phyloP scores from a whole-genome alignment of 2,113 vertebrate genomes.

The Symphodus melops region DNA sequence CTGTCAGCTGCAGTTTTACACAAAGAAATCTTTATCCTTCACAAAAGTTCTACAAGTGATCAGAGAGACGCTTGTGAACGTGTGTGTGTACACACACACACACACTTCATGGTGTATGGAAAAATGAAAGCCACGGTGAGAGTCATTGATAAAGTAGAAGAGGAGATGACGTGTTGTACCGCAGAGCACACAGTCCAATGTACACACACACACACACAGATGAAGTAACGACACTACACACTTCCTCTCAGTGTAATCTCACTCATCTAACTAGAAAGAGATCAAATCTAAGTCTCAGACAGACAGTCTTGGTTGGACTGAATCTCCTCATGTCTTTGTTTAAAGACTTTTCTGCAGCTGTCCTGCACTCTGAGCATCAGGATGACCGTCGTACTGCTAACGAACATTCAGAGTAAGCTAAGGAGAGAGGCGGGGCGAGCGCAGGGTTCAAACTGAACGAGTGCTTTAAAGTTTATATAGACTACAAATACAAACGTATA shows the following conservation, averaged over 20 bases:
- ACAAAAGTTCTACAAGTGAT: conserved; percentile 22
- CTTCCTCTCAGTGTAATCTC: conserved; percentile 6
- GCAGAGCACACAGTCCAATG: not conserved
- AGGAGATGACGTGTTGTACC: conserved; percentile 7
- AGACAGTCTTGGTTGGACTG: too few species aligned
- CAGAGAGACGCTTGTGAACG: conserved; percentile 12
- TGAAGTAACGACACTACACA: not conserved
- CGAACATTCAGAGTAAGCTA: too few species aligned
- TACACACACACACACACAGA: conserved; percentile 8
- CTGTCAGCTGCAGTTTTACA: conserved; percentile 34
- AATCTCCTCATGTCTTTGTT: too few species aligned
- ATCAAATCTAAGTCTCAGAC: not conserved
- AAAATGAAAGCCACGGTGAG: conserved; percentile 1
- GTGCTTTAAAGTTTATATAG: too few species aligned
- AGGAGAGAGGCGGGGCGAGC: too few species aligned
- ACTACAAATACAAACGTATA: too few species aligned
- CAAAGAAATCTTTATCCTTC: conserved; percentile 32
- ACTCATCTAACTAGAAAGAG: not conserved
- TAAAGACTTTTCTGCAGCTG: too few species aligned
- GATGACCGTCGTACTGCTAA: too few species aligned
- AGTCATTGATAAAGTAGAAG: conserved; percentile 19
- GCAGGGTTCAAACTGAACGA: too few species aligned
- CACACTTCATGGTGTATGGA: not conserved
- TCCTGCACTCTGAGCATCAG: too few species aligned
- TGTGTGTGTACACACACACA: not conserved